A percentile compares a stretch with the other conserved stretches of the same genome.
These are phyloP conservation scores for Ceratosolen solmsi DNA, from an alignment of 1,140 invertebrate genomes.

Conservation along the genomic window DNA sequence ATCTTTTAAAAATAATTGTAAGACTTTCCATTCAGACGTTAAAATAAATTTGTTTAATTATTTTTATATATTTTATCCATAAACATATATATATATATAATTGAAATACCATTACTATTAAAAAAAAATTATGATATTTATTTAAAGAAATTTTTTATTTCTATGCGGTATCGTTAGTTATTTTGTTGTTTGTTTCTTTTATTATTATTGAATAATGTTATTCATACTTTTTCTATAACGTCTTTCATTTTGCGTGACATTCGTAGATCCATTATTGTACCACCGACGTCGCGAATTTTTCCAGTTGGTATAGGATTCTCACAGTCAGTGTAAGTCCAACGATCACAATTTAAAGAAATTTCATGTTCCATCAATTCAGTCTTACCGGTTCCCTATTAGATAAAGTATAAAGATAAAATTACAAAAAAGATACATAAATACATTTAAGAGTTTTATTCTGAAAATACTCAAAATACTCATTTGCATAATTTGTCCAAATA, in stretches of 20 bases:
- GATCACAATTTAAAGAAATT: constrained; percentile 82
- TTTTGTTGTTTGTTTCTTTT: too few relatives aligned
- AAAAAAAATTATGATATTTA: too few relatives aligned
- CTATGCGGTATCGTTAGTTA: too few relatives aligned
- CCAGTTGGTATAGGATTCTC: constrained; percentile 83
- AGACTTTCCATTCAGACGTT: neutral
- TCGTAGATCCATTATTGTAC: constrained; percentile 77
- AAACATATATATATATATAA: neutral
- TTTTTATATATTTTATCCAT: neutral
- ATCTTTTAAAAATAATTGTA: neutral
- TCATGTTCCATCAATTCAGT: constrained; percentile 80
- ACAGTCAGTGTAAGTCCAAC: constrained; percentile 81
- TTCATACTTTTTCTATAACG: constrained; percentile 57
- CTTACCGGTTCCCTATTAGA: constrained; percentile 58
- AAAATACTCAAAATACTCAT: too few relatives aligned
- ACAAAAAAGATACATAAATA: too few relatives aligned
- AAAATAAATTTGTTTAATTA: neutral
- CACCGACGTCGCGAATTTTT: constrained; percentile 75
- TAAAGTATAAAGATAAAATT: too few relatives aligned
- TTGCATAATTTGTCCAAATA: too few relatives aligned
- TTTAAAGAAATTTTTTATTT: too few relatives aligned
- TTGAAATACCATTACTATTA: too few relatives aligned
- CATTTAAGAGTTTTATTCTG: too few relatives aligned
- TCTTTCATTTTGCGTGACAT: constrained; percentile 72
- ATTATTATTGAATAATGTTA: neutral